Percentiles rank a stretch among this genome's conserved stretches.
These are phyloP conservation scores for Calameuta filiformis DNA, from an alignment of 2,888 invertebrate species.

Conservation along the genomic window DNA sequence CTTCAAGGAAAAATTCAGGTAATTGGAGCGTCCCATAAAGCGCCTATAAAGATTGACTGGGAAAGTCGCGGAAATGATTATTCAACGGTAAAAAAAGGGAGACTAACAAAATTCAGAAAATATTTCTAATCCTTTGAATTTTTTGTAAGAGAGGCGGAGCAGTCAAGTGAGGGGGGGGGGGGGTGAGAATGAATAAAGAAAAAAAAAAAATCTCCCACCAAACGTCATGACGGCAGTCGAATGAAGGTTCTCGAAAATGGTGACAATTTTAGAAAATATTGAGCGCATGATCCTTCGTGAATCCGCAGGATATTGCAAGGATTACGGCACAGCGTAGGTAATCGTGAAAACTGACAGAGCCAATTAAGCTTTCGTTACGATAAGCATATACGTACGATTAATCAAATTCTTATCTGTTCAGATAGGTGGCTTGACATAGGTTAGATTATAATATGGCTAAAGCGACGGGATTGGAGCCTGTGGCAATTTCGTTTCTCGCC, in stretches of 20 bases:
- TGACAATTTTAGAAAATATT: neutral
- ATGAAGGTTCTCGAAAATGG: neutral
- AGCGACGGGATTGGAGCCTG: neutral
- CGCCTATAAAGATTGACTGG: too few relatives aligned
- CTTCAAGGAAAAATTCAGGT: too few relatives aligned
- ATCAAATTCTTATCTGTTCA: constrained; percentile 20
- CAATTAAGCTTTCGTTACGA: constrained; percentile 2
- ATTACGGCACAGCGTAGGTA: neutral
- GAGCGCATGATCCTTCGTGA: neutral
- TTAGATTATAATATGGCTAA: neutral
- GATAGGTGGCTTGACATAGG: neutral
- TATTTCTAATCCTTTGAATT: too few relatives aligned
- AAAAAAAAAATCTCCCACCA: neutral
- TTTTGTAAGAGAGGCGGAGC: too few relatives aligned
- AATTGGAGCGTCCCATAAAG: too few relatives aligned
- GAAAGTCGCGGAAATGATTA: too few relatives aligned
- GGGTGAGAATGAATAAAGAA: neutral
- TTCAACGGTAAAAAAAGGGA: too few relatives aligned
- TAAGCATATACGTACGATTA: constrained; percentile 21
- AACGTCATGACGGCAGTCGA: neutral
- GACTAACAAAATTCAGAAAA: too few relatives aligned
- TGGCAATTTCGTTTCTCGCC: neutral
- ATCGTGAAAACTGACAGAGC: constrained; percentile 1
- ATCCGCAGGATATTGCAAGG: neutral
- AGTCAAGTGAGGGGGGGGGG: neutral